These are phyloP conservation scores for Poicephalus meyeri DNA, from an alignment of 2,113 vertebrate genomes.

Conservation along the genomic window DNA sequence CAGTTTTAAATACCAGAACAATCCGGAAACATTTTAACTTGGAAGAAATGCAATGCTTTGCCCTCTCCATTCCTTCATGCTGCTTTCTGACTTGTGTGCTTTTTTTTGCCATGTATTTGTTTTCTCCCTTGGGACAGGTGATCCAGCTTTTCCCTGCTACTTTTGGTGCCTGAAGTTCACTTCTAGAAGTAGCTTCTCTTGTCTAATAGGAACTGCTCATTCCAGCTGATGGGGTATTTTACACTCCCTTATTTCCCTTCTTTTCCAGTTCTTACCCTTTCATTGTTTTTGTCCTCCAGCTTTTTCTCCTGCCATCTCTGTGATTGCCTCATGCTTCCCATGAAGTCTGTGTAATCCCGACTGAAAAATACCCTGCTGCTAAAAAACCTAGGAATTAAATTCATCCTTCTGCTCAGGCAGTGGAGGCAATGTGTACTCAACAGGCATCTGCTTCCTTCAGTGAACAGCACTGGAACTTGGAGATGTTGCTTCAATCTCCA, in stretches of 20 bases:
- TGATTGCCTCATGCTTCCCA: not conserved
- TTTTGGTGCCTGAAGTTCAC: not conserved
- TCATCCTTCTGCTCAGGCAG: not conserved
- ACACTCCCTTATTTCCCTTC: not conserved
- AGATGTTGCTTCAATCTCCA: not conserved
- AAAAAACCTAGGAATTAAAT: not conserved
- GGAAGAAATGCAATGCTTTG: not conserved
- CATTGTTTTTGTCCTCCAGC: not conserved
- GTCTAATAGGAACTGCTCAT: not conserved
- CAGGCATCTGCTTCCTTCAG: not conserved
- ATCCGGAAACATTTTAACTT: constrained; percentile 51
- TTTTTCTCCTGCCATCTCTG: not conserved
- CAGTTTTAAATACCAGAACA: constrained; percentile 13
- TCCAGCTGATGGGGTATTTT: not conserved
- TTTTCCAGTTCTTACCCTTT: not conserved
- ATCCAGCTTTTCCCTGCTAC: not conserved
- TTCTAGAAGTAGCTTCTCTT: not conserved
- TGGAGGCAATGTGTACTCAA: not conserved
- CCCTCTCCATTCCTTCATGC: not conserved
- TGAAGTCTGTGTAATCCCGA: not conserved
- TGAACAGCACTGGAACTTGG: not conserved
- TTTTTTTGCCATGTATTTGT: not conserved
- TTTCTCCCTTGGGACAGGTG: constrained; percentile 17
- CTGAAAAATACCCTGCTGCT: not conserved
- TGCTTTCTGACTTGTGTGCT: not conserved